Evolutionary conservation across 2,888 invertebrate genomes (phyloP), one percentile per base, ranked within the genome.

Genomic region (Suillia variegata): DNA sequence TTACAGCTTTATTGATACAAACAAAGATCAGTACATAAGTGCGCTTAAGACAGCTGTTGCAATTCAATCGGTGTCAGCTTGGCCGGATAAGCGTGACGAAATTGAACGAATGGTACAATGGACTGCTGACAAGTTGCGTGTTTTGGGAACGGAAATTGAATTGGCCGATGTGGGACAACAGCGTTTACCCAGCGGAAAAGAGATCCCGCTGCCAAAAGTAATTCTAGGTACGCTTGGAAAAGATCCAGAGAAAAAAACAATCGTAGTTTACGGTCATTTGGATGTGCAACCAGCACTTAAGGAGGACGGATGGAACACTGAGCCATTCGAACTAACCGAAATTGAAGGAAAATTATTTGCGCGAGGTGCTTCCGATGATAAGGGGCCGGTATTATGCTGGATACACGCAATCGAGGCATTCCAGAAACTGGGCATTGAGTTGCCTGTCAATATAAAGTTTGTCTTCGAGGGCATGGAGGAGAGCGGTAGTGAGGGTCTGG

Each of bases 381-480:
- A 97, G 82, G 94, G 96, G 59, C 89, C 98, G 56, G 96, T 98
- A 8, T 84, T 99, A 38, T 95, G 93, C 62, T 98, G 98, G 98
- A 83, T 98, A 54, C 93, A 98, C 84, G 94, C 94, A 10, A 87
- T 99, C 62, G 92, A 97, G 83, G 94, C 92, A 2, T 95, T 87
- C 80, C 88, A 95, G 80, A 87, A 87, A 56, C 82, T 90, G 58
- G 88, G 87, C 13, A 86, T 84, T 59, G 77, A 86, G 79, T 76
- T 91, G 52, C 92, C 92, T 1, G 88, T 92, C 1, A 92, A 92
- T 77, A 74, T 92, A 5, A 92, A 91, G 87, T 98, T 98, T 82
- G 87, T 94, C 13, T 92, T 98, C 79, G 98, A 99, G 85, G 96
- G 96, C 57, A 99, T 99, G 98, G 98, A 98, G 82, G 98, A 99